phyloP scores from a whole-genome alignment of 2,113 vertebrate species.

The Anarrhichthys ocellatus region DNA sequence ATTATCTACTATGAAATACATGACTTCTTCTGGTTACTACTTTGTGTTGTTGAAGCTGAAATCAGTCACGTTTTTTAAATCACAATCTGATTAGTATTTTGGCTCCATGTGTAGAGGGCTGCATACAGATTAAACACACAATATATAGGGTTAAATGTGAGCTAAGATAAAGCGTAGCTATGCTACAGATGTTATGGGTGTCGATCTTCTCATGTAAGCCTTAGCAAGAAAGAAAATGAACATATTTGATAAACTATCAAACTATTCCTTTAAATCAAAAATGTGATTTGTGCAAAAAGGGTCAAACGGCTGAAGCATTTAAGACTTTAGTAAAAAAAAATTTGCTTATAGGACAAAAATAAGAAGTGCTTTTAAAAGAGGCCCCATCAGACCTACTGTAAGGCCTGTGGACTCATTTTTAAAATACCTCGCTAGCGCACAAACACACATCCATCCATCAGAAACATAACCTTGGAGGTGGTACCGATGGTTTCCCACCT shows the following conservation, averaged over 20 bases:
- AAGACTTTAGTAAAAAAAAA: not conserved
- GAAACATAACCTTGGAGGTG: not conserved
- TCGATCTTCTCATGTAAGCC: not conserved
- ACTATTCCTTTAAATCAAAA: not conserved
- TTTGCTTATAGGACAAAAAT: not conserved
- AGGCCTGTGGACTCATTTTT: not conserved
- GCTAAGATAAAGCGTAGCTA: not conserved
- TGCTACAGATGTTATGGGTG: not conserved
- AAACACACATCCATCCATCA: slow-evolving; percentile 5
- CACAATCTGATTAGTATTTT: not conserved
- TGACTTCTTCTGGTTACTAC: not conserved
- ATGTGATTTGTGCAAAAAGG: not conserved
- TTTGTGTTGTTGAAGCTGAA: not conserved
- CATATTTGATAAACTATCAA: not conserved
- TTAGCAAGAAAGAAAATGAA: not conserved
- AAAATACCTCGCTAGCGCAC: not conserved
- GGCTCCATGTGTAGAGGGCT: not conserved
- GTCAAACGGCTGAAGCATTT: not conserved
- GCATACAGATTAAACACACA: not conserved
- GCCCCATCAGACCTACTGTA: not conserved
- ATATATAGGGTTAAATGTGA: not conserved
- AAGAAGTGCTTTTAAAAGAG: not conserved
- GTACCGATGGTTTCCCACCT: not conserved
- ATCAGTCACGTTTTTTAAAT: not conserved
- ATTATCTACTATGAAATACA: not conserved